phyloP scores from a whole-genome alignment of 1,140 invertebrate species.

The Lysiphlebus fabarum region DNA sequence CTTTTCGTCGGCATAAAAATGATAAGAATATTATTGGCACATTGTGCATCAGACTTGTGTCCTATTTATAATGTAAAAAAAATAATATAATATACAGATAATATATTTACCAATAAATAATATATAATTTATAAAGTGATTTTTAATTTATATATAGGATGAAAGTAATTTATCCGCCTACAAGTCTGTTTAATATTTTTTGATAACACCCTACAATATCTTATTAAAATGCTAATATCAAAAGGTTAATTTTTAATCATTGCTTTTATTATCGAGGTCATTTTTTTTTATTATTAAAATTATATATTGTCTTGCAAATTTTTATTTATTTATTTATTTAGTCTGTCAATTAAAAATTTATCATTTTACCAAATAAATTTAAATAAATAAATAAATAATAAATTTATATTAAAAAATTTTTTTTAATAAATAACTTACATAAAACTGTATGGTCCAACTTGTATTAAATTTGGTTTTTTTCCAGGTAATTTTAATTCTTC shows the following conservation, averaged over 20 bases:
- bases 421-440: constrained; percentile 42
- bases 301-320: background rate
- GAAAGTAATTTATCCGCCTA: constrained; percentile 33
- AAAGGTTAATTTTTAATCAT: constrained; percentile 41
- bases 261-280: constrained; percentile 32
- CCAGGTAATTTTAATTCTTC: constrained; percentile 39
- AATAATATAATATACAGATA: too few species aligned
- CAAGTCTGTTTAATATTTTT: constrained; percentile 22
- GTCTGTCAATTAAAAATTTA: background rate
- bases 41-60: too few species aligned
- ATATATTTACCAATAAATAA: too few species aligned
- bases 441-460: constrained; percentile 70
- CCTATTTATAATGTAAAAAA: too few species aligned
- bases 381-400: background rate
- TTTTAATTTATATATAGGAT: too few species aligned
- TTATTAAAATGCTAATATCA: constrained; percentile 49
- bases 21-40: too few species aligned
- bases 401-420: background rate
- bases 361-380: background rate
- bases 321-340: background rate
- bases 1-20: too few species aligned
- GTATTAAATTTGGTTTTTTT: constrained; percentile 56
- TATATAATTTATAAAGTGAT: too few species aligned
- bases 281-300: constrained; percentile 33
- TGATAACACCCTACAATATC: constrained; percentile 7